Base-by-base conservation (phyloP, 2,797 vertebrate species). In the Thripadectes ignobilis region DNA sequence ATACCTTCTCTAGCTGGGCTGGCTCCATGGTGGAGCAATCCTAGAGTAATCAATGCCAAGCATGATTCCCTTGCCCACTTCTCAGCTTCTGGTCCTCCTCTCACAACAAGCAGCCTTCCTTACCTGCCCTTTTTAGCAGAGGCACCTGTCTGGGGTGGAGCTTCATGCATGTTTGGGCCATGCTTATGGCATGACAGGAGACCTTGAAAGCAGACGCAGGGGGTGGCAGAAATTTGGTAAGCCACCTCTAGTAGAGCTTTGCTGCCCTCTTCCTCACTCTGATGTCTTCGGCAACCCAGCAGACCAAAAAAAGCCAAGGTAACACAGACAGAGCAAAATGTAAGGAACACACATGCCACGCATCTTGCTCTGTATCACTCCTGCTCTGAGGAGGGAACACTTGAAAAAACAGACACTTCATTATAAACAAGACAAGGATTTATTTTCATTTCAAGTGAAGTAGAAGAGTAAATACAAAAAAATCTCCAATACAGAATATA, bases 361-460 rank as follows among this genome's bases (percentile, higher is more conserved):
- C 12, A 16, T 51, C 20, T 48, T 55, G 19, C 12, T 71, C 52
- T 51, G 12, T 39, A 55, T 26, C 12, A 30, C 29, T 88, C 15
- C 57, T 22, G 23, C 14, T n/a, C 41, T 72, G 22, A 48, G 46
- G 27, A 49, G 12, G 10, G 26, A 72, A 75, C 12, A 4, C 59
- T 82, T 75, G 32, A 88, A 88, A 72, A 88, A 86, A 46, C 49
- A 84, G 24, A 85, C 27, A 34, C 15, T 78, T 79, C 13, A 29
- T 62, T 89, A 91, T 29, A 92, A 96, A 96, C 12, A 76, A 59
- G 41, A 38, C 43, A 73, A 63, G 73, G n/a, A 87, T 96, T 96
- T 96, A 96, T 95, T 96, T 93, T 67, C 39, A 75, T 94, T 92
- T 68, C 54, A 91, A 82, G n/a, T 54, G 62, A 72, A 95, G 43